Evolutionary conservation across 2,888 invertebrate genomes (phyloP), one percentile per base, ranked within the genome.

Genomic region (Chrysina gloriosa): DNA sequence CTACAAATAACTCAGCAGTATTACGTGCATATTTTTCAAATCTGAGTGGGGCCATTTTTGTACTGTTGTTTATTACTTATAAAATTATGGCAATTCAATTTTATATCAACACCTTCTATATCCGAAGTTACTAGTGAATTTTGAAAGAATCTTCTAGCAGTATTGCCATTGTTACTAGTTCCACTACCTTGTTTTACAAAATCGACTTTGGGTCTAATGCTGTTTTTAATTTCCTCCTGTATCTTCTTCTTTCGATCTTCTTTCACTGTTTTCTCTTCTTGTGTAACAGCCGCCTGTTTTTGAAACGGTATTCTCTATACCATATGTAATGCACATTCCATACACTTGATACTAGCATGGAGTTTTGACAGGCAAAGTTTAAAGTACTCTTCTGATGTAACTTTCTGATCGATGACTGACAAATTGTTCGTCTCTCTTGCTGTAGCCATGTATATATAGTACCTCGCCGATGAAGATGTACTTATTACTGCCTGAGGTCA

Each of bases 151-250:
- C 65, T 11, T 7, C 69, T 66, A 25, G 70, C 70, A 9, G 68
- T 69, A 48, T 71, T 72, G 5, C 71, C 72, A 58, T 70, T 70
- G 69, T 74, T 73, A n/a, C 67, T 71, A 23, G 23, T 68, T 1
- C 74, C 72, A 70, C 36, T 69, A 0, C 67, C 67, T 16, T 67
- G 71, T 25, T 72, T 72, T 4, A 47, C 47, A 47, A 21, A 19
- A 47, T 47, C 47, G 2, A 47, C 47, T 3, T 16, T 29, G 2
- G 29, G 16, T 25, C 27, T 11, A 14, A 34, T 3, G 16, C 9
- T 29, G 11, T 54, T 54, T 27, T 54, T 54, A 31, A 27, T 6
- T 23, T 39, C 11, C 4, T 25, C 27, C 11, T 39, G 6, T 9
- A 47, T 23, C 5, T 21, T 47, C 2, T 42, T 42, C 19, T 42